phyloP scores from a whole-genome alignment of 2,113 vertebrate genomes.

The Ariopsis seemanni region DNA sequence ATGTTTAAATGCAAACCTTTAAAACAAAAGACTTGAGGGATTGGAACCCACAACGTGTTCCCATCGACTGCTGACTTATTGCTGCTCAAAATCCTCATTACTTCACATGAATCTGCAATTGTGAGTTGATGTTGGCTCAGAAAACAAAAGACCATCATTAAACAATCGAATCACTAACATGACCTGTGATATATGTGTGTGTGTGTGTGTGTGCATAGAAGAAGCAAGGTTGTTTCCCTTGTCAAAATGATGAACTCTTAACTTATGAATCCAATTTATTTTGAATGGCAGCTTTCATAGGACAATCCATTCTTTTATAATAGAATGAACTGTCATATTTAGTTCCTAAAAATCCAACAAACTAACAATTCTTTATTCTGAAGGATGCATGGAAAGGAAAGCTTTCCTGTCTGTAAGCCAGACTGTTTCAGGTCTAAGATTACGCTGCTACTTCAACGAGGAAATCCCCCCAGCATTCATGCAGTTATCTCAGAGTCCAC shows the following conservation, averaged over 20 bases:
- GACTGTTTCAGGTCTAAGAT: constrained; percentile 40
- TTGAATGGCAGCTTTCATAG: not conserved
- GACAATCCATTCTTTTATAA: not conserved
- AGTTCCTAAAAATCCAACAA: not conserved
- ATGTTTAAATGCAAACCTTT: not conserved
- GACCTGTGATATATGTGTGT: not conserved
- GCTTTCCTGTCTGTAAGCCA: not conserved
- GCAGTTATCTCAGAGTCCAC: constrained; percentile 17
- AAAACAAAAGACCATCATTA: not conserved
- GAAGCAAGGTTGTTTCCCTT: not conserved
- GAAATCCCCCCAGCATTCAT: constrained; percentile 35
- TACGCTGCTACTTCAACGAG: constrained; percentile 34
- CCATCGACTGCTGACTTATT: not conserved
- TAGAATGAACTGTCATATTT: not conserved
- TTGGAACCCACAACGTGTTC: not conserved
- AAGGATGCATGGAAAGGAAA: not conserved
- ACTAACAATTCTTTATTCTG: not conserved
- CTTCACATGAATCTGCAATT: not conserved
- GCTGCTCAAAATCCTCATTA: constrained; percentile 2
- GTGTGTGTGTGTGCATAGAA: not conserved
- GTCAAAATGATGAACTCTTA: not conserved
- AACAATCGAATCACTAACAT: not conserved
- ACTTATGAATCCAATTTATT: not conserved
- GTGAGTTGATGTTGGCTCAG: constrained; percentile 1
- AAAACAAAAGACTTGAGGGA: not conserved